Base-by-base conservation (phyloP, 2,113 vertebrate species). In the Burhinus bistriatus region DNA sequence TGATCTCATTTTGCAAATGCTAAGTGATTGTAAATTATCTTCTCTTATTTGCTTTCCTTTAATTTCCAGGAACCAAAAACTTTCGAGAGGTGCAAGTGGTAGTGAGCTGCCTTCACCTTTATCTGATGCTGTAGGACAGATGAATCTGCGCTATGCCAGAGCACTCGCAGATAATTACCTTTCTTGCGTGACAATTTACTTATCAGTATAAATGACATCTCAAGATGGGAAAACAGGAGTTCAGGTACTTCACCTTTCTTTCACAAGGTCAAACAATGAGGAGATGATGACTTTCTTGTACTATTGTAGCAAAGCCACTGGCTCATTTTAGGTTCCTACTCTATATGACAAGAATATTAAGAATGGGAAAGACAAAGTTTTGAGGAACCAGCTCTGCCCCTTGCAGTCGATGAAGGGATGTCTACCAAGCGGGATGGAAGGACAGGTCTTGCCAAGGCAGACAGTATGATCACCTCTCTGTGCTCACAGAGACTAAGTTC, bases 231-330 rank as follows among this genome's bases (percentile, higher is more conserved):
- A 93, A 55, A 22, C 13, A 66, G 51, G 40, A 45, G 70, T 76
- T 68, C 32, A 54, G 54, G 38, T 49, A 26, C 42, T 68, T 59
- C 29, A 45, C 38, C 11, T 59, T 45, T 62, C 42, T 89, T 86
- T 49, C 55, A 47, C n/a, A 44, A 59, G 34, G 38, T 71, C 73
- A 30, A 34, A 30, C 51, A 27, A 40, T 6, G 49, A 79, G 36
- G 21, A 44, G 36, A 61, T 27, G 8, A 80, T 76, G 29, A 27
- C 40, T 66, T 72, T n/a, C 30, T 87, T 72, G 9, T 72, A 51
- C 32, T 73, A 0, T 5, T 5, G 55, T 36, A 62, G 49, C 49
- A 86, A 75, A 85, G 44, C 17, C 10, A 40, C 9, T 0, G 0
- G 4, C 9, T 80, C 17, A 3, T 52, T 92, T 92, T 21, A 3